These are phyloP conservation scores for Zenarchopterus dispar DNA, from an alignment of 2,797 vertebrate species.

Conservation along the genomic window DNA sequence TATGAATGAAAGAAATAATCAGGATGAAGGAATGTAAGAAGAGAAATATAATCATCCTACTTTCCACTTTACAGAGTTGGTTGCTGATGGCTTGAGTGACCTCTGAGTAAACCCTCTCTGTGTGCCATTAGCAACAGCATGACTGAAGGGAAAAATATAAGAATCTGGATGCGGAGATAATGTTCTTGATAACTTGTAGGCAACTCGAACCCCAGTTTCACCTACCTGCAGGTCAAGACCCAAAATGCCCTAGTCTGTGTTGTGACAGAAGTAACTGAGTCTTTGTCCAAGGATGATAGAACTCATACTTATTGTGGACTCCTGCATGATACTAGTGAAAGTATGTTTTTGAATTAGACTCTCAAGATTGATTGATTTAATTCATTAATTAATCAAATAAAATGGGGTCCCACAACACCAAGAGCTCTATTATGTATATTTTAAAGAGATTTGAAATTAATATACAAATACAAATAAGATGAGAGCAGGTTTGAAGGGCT, in stretches of 20 bases:
- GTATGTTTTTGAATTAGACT: conserved; percentile 46
- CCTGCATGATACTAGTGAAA: conserved; percentile 36
- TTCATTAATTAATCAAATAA: too few species aligned
- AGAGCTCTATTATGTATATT: too few species aligned
- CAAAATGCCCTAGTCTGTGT: conserved; percentile 43
- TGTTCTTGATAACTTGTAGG: conserved; percentile 26
- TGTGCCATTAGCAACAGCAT: conserved; percentile 52
- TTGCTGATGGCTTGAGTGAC: conserved; percentile 70
- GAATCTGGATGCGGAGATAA: conserved; percentile 34
- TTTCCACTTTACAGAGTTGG: conserved; percentile 49
- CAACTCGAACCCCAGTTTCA: conserved; percentile 31
- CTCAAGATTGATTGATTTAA: background rate
- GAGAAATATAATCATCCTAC: conserved; percentile 54
- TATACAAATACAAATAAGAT: too few species aligned
- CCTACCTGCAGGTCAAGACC: conserved; percentile 46
- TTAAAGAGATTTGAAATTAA: too few species aligned
- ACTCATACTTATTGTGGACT: conserved; percentile 34
- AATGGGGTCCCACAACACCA: too few species aligned
- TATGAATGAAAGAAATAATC: conserved; percentile 51
- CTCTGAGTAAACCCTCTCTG: conserved; percentile 50
- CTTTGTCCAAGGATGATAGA: conserved; percentile 36
- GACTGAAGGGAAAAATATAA: conserved; percentile 52
- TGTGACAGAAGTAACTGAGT: conserved; percentile 55
- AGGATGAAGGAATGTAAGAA: conserved; percentile 20
- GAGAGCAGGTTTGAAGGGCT: too few species aligned